Evolutionary conservation across 2,113 vertebrate genomes (phyloP), one percentile per base, ranked within the genome.

Genomic region (Channa argus): DNA sequence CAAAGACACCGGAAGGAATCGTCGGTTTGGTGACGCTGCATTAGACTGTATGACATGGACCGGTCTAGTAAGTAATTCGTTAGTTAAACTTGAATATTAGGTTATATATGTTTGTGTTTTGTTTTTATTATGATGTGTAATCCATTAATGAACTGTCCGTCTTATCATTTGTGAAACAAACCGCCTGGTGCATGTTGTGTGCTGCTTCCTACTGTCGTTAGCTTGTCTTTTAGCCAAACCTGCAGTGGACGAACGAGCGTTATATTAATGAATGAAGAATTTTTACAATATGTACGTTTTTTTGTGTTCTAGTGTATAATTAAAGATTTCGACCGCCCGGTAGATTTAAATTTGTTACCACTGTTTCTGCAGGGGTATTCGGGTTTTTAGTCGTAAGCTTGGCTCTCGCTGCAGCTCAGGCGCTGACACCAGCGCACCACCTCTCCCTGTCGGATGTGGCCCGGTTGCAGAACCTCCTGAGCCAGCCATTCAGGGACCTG

Each of bases 341-440:
- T 2, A 8, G 15, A 8, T 24, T 24, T 24, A 24, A 24, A 24
- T 1, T 53, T 43, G 71, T 52, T 12, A 50, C 0, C 4, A 39
- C 0, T 78, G 38, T 63, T 36, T 76, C 60, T 52, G 7, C 89
- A 97, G 96, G 94, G 83, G 85, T 93, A 80, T 74, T 93, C 66
- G 85, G 84, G 47, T 77, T 92, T 66, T 71, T 96, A 74, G 58
- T 96, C 66, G 84, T 95, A 79, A 80, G 89, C 43, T 74, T 96
- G 79, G 76, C 93, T 82, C 85, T 94, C 0, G 34, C 63, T 14
- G 75, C 85, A 71, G 89, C 85, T 63, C 94, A 86, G 71, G 94
- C 95, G 36, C 89, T 97, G 79, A 96, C 94, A 3, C 96, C 96
- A 39, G 94, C 93, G 34, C 96, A 99, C 88, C 94, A 95, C 78